Evolutionary conservation across 2,113 vertebrate genomes (phyloP).

Genomic region (Cheilinus undulatus): DNA sequence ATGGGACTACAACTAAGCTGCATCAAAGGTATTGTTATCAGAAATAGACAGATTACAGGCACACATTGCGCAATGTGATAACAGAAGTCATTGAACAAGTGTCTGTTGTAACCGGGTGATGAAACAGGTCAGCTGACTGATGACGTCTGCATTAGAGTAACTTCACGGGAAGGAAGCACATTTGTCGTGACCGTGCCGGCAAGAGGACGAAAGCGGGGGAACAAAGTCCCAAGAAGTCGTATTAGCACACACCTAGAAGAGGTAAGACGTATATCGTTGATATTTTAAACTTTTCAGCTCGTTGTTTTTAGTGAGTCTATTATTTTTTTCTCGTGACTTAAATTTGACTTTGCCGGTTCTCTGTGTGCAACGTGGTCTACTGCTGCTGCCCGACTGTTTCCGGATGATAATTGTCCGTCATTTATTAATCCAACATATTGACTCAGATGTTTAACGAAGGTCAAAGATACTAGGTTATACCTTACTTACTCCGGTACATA

Average conservation of each 20-base stretch:
- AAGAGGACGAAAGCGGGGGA: not conserved
- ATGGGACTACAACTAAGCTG: too few species aligned
- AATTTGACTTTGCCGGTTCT: not conserved
- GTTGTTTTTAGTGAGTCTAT: accelerated
- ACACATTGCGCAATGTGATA: not conserved
- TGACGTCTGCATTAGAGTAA: conserved; percentile 48
- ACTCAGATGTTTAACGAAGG: not conserved
- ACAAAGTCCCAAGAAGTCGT: not conserved
- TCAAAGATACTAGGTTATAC: too few species aligned
- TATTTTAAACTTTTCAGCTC: accelerated
- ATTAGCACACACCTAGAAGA: not conserved
- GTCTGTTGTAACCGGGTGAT: conserved; percentile 11
- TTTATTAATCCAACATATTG: not conserved
- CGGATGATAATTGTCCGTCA: not conserved
- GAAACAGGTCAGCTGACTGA: conserved; percentile 61
- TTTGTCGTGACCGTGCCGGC: not conserved
- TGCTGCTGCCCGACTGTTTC: not conserved
- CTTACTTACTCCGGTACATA: too few species aligned
- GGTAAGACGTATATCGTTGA: conserved; percentile 21
- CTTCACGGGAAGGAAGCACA: conserved; percentile 12
- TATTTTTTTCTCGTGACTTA: not conserved
- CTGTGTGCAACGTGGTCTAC: conserved; percentile 36
- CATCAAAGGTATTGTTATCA: not conserved
- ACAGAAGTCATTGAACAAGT: not conserved
- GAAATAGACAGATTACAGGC: not conserved